phyloP scores from a whole-genome alignment of 2,797 vertebrate genomes.

The Glossophaga mutica region DNA sequence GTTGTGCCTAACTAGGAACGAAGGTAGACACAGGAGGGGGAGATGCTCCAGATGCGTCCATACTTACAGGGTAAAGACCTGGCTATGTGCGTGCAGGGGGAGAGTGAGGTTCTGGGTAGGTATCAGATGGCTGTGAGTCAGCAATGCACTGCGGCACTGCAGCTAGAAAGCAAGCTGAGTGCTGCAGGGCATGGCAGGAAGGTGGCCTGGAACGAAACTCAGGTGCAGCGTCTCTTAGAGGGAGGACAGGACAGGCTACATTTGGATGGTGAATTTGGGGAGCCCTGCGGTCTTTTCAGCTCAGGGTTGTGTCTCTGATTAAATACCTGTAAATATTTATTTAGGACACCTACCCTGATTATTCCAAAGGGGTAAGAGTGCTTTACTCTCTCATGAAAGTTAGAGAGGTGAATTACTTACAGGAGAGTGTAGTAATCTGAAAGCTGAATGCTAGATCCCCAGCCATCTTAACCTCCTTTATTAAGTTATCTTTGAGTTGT shows the following conservation, averaged over 20 bases:
- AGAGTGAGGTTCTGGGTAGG: not conserved
- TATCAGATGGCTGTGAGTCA: slow-evolving; percentile 57
- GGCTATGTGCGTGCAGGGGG: not conserved
- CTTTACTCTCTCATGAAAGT: not conserved
- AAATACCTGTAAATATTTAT: not conserved
- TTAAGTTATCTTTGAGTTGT: not conserved
- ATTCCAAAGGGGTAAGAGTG: not conserved
- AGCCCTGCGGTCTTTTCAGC: not conserved
- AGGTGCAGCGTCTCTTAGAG: not conserved
- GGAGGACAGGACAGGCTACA: not conserved
- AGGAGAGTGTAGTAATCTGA: not conserved
- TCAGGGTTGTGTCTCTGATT: not conserved
- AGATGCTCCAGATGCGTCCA: not conserved
- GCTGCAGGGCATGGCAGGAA: not conserved
- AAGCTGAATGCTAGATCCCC: not conserved
- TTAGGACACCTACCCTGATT: not conserved
- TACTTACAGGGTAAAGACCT: not conserved
- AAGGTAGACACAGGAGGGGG: not conserved
- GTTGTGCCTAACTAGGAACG: not conserved
- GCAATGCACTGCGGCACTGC: slow-evolving; percentile 1
- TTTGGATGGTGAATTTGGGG: accelerated
- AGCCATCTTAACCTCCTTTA: not conserved
- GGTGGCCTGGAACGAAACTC: not conserved
- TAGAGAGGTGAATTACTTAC: not conserved
- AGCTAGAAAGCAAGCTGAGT: not conserved